phyloP scores from a whole-genome alignment of 92 coral and sea anemone species.

The Porites rus region DNA sequence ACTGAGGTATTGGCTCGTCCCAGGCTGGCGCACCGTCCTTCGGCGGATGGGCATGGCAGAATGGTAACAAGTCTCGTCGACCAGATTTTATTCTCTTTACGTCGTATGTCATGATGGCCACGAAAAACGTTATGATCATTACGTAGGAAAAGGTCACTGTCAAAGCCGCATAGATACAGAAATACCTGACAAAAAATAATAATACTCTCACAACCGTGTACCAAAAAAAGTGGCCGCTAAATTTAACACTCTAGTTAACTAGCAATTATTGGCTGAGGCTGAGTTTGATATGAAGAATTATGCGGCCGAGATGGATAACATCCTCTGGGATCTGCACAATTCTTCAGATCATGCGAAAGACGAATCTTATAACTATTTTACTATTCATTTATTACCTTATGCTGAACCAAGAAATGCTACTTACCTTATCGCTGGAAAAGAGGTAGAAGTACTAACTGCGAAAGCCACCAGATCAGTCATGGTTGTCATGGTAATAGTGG shows the following conservation, averaged over 20 bases:
- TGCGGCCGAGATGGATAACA: too few relatives aligned
- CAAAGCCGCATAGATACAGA: conserved; percentile 87
- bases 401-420: too few relatives aligned
- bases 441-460: conserved; percentile 87
- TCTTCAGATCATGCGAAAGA: too few relatives aligned
- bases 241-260: too few relatives aligned
- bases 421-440: conserved; percentile 81
- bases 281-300: too few relatives aligned
- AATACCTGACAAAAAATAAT: conserved; percentile 50
- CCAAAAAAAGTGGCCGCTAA: too few relatives aligned
- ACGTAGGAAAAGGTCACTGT: conserved; percentile 75
- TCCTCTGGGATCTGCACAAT: too few relatives aligned
- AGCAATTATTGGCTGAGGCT: too few relatives aligned
- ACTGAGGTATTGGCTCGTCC: conserved; percentile 70
- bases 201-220: not conserved
- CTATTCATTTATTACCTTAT: too few relatives aligned
- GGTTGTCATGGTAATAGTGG: conserved; percentile 97
- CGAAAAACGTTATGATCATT: conserved; percentile 84
- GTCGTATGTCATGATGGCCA: conserved; percentile 84
- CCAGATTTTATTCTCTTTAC: conserved; percentile 78
- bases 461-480: conserved; percentile 92
- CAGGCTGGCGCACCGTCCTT: conserved; percentile 65
- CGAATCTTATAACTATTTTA: too few relatives aligned
- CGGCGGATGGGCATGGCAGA: conserved; percentile 56
- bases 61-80: conserved; percentile 87